Conservation (phyloP, 1,140 invertebrate species). For the Aphidius gifuensis region DNA sequence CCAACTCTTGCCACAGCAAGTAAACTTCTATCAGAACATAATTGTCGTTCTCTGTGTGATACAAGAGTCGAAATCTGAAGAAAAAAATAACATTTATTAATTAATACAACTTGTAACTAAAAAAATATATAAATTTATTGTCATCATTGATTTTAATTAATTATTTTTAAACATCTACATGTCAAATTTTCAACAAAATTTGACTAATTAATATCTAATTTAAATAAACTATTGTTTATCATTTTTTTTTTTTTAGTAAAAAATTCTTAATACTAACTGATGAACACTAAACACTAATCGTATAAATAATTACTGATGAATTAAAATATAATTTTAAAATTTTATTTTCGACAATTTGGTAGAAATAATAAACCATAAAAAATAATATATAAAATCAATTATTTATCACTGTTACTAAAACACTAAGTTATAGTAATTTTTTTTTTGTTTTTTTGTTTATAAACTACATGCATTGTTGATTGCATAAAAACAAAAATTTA, state of each 20-base stretch:
- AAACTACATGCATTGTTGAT: conserved; percentile 24
- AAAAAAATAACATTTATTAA: conserved; percentile 24
- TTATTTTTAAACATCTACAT: background rate
- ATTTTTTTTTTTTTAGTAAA: background rate
- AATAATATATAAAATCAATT: background rate
- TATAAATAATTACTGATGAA: too few relatives aligned
- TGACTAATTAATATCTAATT: too few relatives aligned
- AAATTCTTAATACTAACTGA: too few relatives aligned
- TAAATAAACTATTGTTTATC: too few relatives aligned
- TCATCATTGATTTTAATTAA: background rate
- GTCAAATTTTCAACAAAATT: background rate
- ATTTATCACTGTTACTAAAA: background rate
- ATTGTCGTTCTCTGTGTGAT: conserved; percentile 57
- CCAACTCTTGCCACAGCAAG: conserved; percentile 87
- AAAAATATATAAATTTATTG: background rate
- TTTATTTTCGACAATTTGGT: background rate
- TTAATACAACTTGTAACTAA: background rate
- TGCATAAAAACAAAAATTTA: conserved; percentile 27
- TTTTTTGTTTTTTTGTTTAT: conserved; percentile 11
- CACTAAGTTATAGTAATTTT: background rate
- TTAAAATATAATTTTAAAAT: too few relatives aligned
- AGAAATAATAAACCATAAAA: background rate
- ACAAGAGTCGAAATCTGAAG: conserved; percentile 89
- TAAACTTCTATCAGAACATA: conserved; percentile 58
- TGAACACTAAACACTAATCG: too few relatives aligned